A percentile compares a stretch with the other conserved stretches of the same genome.
These are phyloP conservation scores for Oreocharis arfaki DNA, from an alignment of 2,113 vertebrate genomes.

Conservation along the genomic window DNA sequence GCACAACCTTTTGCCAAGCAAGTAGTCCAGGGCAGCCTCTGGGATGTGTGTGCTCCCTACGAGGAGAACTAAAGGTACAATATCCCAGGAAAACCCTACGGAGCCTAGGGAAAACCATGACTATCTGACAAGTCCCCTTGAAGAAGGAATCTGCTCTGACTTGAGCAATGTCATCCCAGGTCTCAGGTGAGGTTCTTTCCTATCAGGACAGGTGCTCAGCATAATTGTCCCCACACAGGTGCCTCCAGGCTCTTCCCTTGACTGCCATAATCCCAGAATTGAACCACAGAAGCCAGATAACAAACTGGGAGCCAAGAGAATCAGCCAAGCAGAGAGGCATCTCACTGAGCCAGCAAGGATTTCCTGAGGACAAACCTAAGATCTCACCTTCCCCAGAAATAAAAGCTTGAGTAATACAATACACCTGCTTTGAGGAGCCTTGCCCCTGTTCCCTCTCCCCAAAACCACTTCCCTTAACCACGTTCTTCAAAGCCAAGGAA, in stretches of 20 bases:
- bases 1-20: not conserved
- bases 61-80: not conserved
- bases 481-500: not conserved
- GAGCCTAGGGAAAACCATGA: not conserved
- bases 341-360: not conserved
- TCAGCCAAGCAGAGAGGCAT: not conserved
- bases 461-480: not conserved
- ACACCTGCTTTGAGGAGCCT: not conserved
- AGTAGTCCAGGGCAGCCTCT: not conserved
- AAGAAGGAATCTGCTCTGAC: not conserved
- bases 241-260: not conserved
- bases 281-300: not conserved
- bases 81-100: not conserved
- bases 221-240: not conserved
- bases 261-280: not conserved
- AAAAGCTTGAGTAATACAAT: not conserved
- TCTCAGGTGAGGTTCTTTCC: not conserved
- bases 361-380: not conserved
- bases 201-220: not conserved
- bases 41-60: accelerated
- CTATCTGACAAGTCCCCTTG: not conserved
- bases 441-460: not conserved
- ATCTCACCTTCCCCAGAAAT: not conserved
- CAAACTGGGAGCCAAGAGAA: not conserved
- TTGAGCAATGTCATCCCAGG: not conserved